Evolutionary conservation across 1,140 invertebrate genomes (phyloP), one percentile per base, ranked within the genome.

Genomic region (Lepidurus apus): DNA sequence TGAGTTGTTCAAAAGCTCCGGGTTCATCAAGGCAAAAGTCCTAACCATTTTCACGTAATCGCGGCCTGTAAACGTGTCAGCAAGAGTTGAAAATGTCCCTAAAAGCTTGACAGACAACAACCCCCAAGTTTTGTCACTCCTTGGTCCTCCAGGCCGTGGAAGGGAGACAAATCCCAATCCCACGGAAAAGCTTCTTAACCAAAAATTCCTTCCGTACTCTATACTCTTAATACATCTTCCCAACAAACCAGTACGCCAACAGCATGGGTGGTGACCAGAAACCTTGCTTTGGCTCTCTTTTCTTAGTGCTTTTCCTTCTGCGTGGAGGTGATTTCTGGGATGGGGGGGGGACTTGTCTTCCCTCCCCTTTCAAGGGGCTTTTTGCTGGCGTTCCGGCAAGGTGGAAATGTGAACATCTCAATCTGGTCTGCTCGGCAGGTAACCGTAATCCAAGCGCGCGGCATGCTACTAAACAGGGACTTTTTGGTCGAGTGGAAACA

Each of bases 401-500:
- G 53, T 65, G 53, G 53, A 65, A 65, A 65, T n/a, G 53, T 65
- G 53, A 65, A 65, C 53, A 65, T 65, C 53, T 65, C 53, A 65
- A 65, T 65, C 53, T 65, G 53, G 53, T 65, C 53, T 65, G 53
- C 53, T 65, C 53, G 53, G 53, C 53, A 65, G 53, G 53, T 65
- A 65, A 65, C 53, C 53, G 53, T 65, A 65, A 65, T 65, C 53
- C 53, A 65, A 65, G 53, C 53, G 53, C 53, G 53, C 53, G 53
- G 53, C 53, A 65, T 21, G 53, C 53, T 65, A 65, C 53, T 65
- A 65, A 65, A 65, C 53, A 81, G 76, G 26, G 78, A 74, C 47
- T 76, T 76, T 13, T 75, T 65, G 75, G 34, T n/a, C 42, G 75
- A 77, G 65, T 65, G 21, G 65, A 17, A 79, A 77, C 24, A 53